These are phyloP conservation scores for Drosophila neotestacea DNA, from an alignment of 2,888 invertebrate genomes.

Conservation along the genomic window DNA sequence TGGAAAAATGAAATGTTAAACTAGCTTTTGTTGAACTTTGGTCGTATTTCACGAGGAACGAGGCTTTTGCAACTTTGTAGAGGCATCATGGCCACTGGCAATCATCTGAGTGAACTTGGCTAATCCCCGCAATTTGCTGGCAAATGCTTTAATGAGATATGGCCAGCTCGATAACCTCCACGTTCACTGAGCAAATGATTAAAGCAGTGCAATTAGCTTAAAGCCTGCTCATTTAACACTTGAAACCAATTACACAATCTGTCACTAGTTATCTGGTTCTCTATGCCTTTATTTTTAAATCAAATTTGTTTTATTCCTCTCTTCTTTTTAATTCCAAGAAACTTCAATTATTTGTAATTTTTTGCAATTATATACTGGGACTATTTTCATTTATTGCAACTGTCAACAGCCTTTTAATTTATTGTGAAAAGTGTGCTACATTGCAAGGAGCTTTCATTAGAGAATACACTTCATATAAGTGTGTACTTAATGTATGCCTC, in stretches of 20 bases:
- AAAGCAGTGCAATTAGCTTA: conserved; percentile 57
- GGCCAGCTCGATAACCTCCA: conserved; percentile 4
- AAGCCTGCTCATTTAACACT: conserved; percentile 48
- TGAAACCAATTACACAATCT: conserved; percentile 34
- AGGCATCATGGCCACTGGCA: conserved; percentile 2
- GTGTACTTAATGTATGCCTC: too few relatives aligned
- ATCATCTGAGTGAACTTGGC: not conserved
- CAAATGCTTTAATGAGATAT: conserved; percentile 13
- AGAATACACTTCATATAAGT: not conserved
- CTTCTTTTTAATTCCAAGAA: not conserved
- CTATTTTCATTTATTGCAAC: not conserved
- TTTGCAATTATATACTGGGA: not conserved
- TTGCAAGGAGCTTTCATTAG: too few relatives aligned
- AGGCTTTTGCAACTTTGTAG: conserved; percentile 2
- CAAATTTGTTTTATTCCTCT: not conserved
- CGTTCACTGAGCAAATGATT: conserved; percentile 32
- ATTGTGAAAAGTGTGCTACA: not conserved
- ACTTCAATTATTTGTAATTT: not conserved
- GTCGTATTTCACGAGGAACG: not conserved
- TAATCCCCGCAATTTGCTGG: not conserved
- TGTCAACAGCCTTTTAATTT: not conserved
- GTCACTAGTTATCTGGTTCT: not conserved
- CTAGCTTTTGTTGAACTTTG: conserved; percentile 10
- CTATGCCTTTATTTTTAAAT: conserved; percentile 1
- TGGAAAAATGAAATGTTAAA: conserved; percentile 14